A percentile compares a stretch with the other conserved stretches of the same genome.
Conservation (phyloP, 2,888 invertebrate species). For the Hofmannophila pseudospretella region DNA sequence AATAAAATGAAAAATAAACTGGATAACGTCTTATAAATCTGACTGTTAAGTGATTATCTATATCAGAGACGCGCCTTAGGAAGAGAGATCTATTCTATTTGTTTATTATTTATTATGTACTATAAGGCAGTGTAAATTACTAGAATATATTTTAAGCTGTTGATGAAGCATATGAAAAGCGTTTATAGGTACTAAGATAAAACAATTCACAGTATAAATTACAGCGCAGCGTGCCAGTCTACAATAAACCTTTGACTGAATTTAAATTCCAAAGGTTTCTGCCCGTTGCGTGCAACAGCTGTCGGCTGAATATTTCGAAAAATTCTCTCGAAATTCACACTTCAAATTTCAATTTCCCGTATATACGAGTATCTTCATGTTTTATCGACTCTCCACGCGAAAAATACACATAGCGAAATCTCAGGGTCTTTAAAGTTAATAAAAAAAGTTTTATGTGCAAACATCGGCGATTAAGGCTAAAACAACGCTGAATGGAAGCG, state of each 20-base stretch:
- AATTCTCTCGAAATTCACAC: constrained; percentile 33
- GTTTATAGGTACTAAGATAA: no score
- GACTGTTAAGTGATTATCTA: no score
- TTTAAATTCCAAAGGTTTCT: constrained; percentile 36
- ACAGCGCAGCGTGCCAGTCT: neutral
- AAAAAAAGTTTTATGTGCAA: neutral
- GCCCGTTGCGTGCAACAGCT: constrained; percentile 39
- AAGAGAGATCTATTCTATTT: no score
- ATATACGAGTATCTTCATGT: constrained; percentile 8
- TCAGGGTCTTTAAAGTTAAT: neutral
- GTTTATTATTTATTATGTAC: no score
- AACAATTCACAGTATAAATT: no score
- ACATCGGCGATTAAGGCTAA: constrained; percentile 8
- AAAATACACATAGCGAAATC: no score
- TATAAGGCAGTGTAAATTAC: no score
- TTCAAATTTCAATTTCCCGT: constrained; percentile 32
- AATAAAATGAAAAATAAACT: no score
- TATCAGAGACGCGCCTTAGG: no score
- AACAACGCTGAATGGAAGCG: constrained; percentile 11
- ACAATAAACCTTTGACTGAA: constrained; percentile 18
- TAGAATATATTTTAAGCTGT: no score
- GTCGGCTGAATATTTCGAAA: constrained; percentile 48
- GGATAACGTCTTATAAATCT: no score
- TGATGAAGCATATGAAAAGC: no score
- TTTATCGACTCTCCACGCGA: neutral